These are phyloP conservation scores for Austrofundulus limnaeus DNA, from an alignment of 2,113 vertebrate genomes.

Conservation along the genomic window DNA sequence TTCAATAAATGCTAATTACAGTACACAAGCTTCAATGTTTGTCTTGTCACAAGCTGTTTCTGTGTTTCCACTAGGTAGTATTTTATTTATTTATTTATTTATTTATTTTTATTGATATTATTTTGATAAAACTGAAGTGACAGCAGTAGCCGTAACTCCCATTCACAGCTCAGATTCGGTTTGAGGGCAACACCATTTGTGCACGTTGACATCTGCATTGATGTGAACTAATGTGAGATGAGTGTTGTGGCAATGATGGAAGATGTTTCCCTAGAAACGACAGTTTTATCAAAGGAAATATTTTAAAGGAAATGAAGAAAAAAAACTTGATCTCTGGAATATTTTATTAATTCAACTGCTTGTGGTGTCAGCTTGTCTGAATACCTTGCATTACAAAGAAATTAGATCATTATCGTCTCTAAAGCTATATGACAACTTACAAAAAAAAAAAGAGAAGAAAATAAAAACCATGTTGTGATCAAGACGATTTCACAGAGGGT, in stretches of 20 bases:
- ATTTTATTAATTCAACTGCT: slow-evolving; percentile 26
- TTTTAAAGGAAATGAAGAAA: slow-evolving; percentile 21
- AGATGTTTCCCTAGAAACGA: slow-evolving; percentile 66
- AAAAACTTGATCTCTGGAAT: slow-evolving; percentile 36
- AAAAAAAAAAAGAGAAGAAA: slow-evolving; percentile 73
- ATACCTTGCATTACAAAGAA: slow-evolving; percentile 62
- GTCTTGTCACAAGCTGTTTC: slow-evolving; percentile 69
- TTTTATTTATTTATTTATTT: too few relatives aligned
- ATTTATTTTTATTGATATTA: slow-evolving; percentile 5
- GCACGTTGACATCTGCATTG: slow-evolving; percentile 74
- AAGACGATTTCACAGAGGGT: slow-evolving; percentile 74
- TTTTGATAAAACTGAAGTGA: slow-evolving; percentile 72
- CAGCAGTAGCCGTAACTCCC: slow-evolving; percentile 74
- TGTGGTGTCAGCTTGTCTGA: slow-evolving; percentile 40
- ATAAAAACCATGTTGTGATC: slow-evolving; percentile 74
- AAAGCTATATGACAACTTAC: slow-evolving; percentile 74
- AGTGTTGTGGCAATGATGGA: slow-evolving; percentile 64
- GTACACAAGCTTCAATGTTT: slow-evolving; percentile 64
- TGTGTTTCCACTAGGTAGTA: slow-evolving; percentile 64
- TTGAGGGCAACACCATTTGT: slow-evolving; percentile 73
- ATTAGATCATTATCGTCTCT: slow-evolving; percentile 67
- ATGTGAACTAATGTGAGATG: slow-evolving; percentile 75
- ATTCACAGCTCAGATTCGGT: slow-evolving; percentile 72
- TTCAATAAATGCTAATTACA: slow-evolving; percentile 71
- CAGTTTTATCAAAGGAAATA: slow-evolving; percentile 60